These are phyloP conservation scores for Syndactyla subalaris DNA, from an alignment of 2,797 vertebrate species.

Conservation along the genomic window DNA sequence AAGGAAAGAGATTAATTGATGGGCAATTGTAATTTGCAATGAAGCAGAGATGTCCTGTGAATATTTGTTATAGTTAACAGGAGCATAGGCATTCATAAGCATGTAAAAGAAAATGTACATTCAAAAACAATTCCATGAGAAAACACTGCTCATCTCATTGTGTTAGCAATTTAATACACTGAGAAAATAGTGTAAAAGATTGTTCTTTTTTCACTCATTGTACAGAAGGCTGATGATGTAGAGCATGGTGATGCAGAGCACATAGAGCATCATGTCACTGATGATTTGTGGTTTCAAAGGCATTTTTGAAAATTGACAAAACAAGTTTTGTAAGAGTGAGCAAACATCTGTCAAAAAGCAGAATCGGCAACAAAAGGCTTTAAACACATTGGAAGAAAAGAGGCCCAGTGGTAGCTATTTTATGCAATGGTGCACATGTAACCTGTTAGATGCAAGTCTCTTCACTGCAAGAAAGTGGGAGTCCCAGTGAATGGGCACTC, in stretches of 20 bases:
- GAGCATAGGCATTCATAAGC: neutral
- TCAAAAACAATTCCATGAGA: neutral
- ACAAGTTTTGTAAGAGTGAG: neutral
- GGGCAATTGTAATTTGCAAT: neutral
- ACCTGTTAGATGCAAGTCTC: neutral
- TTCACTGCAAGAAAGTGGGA: neutral
- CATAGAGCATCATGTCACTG: neutral
- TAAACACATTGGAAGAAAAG: neutral
- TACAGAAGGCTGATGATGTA: neutral
- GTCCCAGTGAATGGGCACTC: neutral
- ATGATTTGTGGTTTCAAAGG: neutral
- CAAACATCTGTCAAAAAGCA: neutral
- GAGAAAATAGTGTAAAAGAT: neutral
- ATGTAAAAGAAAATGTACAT: neutral
- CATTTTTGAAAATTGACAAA: neutral
- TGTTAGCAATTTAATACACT: neutral
- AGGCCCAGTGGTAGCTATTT: neutral
- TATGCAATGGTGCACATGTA: too few relatives aligned
- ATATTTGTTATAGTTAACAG: neutral
- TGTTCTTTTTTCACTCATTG: neutral
- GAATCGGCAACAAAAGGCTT: fast-evolving
- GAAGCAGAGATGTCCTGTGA: neutral
- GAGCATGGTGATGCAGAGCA: neutral
- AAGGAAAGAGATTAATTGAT: neutral
- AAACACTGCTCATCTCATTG: neutral